These are phyloP conservation scores for Trematomus bernacchii DNA, from an alignment of 2,797 vertebrate species.

Conservation along the genomic window DNA sequence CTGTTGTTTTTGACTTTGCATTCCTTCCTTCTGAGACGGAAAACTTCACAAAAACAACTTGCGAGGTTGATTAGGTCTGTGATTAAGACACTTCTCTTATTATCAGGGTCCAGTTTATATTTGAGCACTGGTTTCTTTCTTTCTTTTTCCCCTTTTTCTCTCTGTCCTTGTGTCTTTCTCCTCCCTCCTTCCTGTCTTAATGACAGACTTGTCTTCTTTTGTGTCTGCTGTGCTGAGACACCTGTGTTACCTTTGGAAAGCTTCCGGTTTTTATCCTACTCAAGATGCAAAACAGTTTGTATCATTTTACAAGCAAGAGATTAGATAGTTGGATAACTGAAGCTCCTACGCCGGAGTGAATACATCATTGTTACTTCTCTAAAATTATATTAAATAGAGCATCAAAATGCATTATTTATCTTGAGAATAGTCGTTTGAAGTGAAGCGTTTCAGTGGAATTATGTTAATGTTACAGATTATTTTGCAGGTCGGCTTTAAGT, in stretches of 20 bases:
- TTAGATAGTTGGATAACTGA: no score
- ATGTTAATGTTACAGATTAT: not conserved
- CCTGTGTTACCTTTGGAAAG: slow-evolving; percentile 23
- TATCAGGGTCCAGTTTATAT: not conserved
- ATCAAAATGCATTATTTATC: not conserved
- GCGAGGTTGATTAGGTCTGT: not conserved
- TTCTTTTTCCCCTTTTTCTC: not conserved
- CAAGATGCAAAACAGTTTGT: no score
- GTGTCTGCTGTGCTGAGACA: slow-evolving; percentile 48
- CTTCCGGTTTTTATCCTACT: not conserved
- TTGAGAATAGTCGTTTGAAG: not conserved
- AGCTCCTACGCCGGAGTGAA: no score
- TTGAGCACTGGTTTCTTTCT: not conserved
- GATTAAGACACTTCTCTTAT: no score
- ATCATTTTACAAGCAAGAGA: no score
- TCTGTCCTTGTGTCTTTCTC: slow-evolving; percentile 7
- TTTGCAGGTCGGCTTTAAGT: no score
- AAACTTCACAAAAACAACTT: not conserved
- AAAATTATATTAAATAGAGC: not conserved
- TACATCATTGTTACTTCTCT: no score
- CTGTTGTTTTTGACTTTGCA: not conserved
- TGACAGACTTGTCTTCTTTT: slow-evolving; percentile 54
- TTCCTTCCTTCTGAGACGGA: slow-evolving; percentile 10
- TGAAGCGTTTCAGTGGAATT: not conserved
- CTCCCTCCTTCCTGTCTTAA: slow-evolving; percentile 57